phyloP scores from a whole-genome alignment of 1,140 invertebrate species.

The Drosophila serrata region DNA sequence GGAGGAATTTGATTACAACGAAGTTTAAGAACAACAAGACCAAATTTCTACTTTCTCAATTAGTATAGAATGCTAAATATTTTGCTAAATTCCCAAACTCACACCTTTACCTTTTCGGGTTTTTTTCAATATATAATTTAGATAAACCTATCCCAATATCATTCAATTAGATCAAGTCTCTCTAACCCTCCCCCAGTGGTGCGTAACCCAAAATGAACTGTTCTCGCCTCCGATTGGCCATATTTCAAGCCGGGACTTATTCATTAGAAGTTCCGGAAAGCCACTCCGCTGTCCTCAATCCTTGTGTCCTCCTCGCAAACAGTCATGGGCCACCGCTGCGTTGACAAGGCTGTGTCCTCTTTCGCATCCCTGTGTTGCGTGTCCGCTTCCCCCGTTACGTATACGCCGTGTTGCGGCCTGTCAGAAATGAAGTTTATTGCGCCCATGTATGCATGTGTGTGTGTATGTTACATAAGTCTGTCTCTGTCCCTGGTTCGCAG shows the following conservation, averaged over 20 bases:
- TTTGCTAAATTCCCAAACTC: neutral
- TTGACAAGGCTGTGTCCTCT: slow-evolving; percentile 66
- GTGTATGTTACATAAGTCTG: too few species aligned
- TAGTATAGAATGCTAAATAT: neutral
- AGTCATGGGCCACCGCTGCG: slow-evolving; percentile 63
- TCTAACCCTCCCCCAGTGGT: slow-evolving; percentile 4
- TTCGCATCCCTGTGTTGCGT: slow-evolving; percentile 7
- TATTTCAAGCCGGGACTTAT: slow-evolving; percentile 70
- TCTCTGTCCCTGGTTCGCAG: neutral
- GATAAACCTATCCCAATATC: slow-evolving; percentile 4
- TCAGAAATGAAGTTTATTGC: slow-evolving; percentile 80
- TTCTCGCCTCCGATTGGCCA: slow-evolving; percentile 24
- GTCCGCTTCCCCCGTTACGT: slow-evolving; percentile 27
- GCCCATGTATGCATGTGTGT: slow-evolving; percentile 67
- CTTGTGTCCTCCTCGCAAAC: slow-evolving; percentile 14
- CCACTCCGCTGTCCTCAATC: slow-evolving; percentile 11
- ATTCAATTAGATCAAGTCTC: slow-evolving; percentile 39
- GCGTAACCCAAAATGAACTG: slow-evolving; percentile 29
- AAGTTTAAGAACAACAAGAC: too few species aligned
- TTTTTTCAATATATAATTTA: too few species aligned
- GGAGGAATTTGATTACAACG: too few species aligned
- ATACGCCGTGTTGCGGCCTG: slow-evolving; percentile 74
- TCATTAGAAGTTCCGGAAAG: slow-evolving; percentile 49
- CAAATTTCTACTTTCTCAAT: neutral
- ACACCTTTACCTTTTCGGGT: too few species aligned